Evolutionary conservation across 2,888 invertebrate genomes (phyloP), one percentile per base, ranked within the genome.

Genomic region (Emmelina monodactyla): DNA sequence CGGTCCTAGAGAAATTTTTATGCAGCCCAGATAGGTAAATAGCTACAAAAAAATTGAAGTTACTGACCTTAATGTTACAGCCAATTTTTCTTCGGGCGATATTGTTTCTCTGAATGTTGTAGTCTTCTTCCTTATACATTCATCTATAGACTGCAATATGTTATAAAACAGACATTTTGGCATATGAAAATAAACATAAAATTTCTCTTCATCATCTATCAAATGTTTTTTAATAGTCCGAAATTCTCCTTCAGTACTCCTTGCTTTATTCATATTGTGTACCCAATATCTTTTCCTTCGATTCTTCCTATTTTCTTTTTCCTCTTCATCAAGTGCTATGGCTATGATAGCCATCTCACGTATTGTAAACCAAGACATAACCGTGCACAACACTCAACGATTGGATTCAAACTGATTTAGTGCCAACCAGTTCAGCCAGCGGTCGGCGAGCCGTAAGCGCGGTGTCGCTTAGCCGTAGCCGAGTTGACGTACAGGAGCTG

Each of bases 31-130:
- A n/a, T n/a, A n/a, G n/a, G n/a, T 39, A 31, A 37, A 37, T 33
- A 39, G 37, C 22, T 34, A 19, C 29, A 35, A 33, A 29, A 36
- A 33, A 22, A 32, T 10, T 32, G 6, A 4, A 12, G 6, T 34
- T 37, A 28, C 34, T 39, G n/a, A 37, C 49, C 45, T 46, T 41
- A 50, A 41, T 32, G 50, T 53, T 19, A 50, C 31, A 37, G 50
- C 47, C 30, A 53, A 37, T 33, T 46, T 48, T 38, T 46, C 43
- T 38, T 43, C 47, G 33, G 49, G 42, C 32, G 40, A 38, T 35
- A 49, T 44, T 33, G 50, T 42, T 43, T 46, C 42, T 41, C 51
- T 44, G 40, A 40, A 40, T 38, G 36, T 40, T 37, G 36, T 42
- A 40, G n/a, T n/a, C n/a, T 40, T 42, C 38, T 37, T 42, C 32